Percentiles rank a stretch among this genome's conserved stretches.
Conservation (phyloP, 1,140 invertebrate species). For the Caenorhabditis brenneri region DNA sequence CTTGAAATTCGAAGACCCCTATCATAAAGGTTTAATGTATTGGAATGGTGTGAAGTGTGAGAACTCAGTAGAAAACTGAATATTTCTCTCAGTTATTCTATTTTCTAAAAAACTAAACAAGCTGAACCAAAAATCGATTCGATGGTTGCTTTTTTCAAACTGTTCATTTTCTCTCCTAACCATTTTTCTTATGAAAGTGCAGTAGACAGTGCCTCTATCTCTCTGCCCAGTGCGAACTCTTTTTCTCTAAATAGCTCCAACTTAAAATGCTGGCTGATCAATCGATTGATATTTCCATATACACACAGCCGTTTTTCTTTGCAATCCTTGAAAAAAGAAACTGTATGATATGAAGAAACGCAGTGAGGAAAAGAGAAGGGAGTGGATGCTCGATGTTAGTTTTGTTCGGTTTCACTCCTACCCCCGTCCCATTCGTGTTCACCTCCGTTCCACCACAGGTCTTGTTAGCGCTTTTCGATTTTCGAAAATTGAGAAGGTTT, state of each 20-base stretch:
- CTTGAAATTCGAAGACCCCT: no score
- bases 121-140: no score
- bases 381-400: background rate
- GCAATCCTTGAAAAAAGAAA: background rate
- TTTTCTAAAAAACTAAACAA: no score
- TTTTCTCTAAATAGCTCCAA: background rate
- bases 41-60: no score
- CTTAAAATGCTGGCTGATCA: slow-evolving; percentile 5
- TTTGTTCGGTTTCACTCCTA: slow-evolving; percentile 8
- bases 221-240: slow-evolving; percentile 5
- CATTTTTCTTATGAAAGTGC: background rate
- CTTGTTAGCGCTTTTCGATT: background rate
- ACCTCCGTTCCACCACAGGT: background rate
- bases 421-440: background rate
- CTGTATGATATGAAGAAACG: background rate
- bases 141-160: no score
- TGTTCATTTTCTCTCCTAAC: background rate
- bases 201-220: background rate
- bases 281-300: slow-evolving; percentile 9
- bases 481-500: background rate
- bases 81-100: no score
- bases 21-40: no score
- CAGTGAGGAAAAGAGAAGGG: background rate
- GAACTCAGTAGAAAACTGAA: no score
- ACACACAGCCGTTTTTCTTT: background rate